A percentile compares a stretch with the other conserved stretches of the same genome.
These are phyloP conservation scores for Willisornis vidua DNA, from an alignment of 2,113 vertebrate species.

Conservation along the genomic window DNA sequence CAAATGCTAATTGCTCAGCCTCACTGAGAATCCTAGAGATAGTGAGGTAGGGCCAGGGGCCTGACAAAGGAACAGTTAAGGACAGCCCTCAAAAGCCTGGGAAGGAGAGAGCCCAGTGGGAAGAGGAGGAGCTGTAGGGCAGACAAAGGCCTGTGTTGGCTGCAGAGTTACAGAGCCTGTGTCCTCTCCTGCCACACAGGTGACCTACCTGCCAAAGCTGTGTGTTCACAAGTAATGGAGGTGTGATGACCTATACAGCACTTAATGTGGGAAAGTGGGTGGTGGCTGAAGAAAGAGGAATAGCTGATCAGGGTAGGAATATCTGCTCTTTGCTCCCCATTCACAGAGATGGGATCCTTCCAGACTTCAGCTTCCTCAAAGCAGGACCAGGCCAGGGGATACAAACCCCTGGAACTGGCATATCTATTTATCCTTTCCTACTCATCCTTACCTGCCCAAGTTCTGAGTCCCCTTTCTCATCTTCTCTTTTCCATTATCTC, in stretches of 20 bases:
- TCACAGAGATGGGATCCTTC: neutral
- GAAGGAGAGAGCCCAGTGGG: neutral
- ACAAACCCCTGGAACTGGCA: neutral
- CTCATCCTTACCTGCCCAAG: neutral
- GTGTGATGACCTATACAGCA: neutral
- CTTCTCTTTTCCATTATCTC: neutral
- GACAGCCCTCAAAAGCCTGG: neutral
- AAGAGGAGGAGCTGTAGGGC: neutral
- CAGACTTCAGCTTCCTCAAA: neutral
- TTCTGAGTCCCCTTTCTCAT: neutral
- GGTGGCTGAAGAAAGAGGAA: neutral
- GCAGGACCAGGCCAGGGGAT: neutral
- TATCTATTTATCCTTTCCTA: neutral
- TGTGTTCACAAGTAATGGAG: neutral
- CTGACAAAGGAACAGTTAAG: neutral
- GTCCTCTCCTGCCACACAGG: neutral
- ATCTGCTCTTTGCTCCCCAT: neutral
- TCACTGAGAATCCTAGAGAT: neutral
- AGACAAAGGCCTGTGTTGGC: neutral
- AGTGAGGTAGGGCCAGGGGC: neutral
- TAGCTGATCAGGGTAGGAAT: neutral
- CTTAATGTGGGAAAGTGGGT: neutral
- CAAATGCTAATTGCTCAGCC: neutral
- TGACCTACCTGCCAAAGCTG: neutral
- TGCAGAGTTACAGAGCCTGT: neutral